Conservation (phyloP, 1,140 invertebrate species). For the Dreissena polymorpha region DNA sequence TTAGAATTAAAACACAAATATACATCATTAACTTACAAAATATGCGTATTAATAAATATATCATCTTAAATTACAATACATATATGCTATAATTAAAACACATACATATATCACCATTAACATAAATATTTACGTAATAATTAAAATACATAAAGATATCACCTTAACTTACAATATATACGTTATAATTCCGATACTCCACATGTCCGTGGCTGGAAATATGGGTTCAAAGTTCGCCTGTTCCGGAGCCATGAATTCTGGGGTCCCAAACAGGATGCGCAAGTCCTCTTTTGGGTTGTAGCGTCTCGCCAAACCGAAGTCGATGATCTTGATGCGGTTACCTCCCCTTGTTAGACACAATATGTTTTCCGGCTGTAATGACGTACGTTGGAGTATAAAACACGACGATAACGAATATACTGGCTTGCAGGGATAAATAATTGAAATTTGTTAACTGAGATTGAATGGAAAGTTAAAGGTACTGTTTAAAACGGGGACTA, state of each 20-base stretch:
- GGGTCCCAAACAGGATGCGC: constrained; percentile 89
- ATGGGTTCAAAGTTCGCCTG: constrained; percentile 95
- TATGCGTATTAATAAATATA: no score
- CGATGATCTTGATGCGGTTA: constrained; percentile 98
- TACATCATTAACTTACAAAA: no score
- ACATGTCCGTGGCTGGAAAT: constrained; percentile 92
- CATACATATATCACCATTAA: no score
- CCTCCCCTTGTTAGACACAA: constrained; percentile 96
- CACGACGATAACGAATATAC: neutral
- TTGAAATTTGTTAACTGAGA: neutral
- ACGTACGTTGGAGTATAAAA: neutral
- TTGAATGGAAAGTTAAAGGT: neutral
- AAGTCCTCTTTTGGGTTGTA: constrained; percentile 86
- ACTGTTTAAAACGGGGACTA: no score
- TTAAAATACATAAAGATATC: no score
- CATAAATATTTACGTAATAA: no score
- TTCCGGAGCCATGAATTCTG: constrained; percentile 97
- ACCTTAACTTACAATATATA: constrained; percentile 99
- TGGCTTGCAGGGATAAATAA: neutral
- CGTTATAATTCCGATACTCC: constrained; percentile 89
- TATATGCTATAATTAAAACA: no score
- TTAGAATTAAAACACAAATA: no score
- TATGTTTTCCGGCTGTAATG: constrained; percentile 95
- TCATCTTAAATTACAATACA: no score
- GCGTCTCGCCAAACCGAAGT: constrained; percentile 89